A percentile compares a stretch with the other conserved stretches of the same genome.
Conservation (phyloP, 1,140 invertebrate genomes). For the Eriosoma lanigerum region DNA sequence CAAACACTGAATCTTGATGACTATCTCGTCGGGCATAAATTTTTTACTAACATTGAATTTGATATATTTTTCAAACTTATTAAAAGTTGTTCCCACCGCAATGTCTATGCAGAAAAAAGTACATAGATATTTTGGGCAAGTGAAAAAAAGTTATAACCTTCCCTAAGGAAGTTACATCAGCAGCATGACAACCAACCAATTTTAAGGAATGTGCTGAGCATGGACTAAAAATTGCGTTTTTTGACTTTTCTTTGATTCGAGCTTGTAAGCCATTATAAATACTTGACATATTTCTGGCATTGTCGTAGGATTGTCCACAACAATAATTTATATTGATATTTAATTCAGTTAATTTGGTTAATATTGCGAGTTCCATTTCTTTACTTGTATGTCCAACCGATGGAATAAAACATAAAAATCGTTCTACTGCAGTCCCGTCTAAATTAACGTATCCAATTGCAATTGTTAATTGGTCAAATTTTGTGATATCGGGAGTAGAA, state of each 20-base stretch:
- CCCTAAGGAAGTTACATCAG: neutral
- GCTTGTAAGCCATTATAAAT: conserved; percentile 9
- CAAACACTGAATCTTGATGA: neutral
- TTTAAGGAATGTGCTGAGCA: no score
- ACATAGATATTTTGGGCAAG: conserved; percentile 8
- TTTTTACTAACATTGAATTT: conserved; percentile 13
- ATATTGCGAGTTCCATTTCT: conserved; percentile 2
- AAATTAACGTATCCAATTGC: neutral
- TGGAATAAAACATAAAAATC: no score
- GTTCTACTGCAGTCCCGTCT: neutral
- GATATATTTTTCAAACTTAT: neutral
- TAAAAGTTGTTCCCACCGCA: conserved; percentile 6
- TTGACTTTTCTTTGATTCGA: conserved; percentile 5
- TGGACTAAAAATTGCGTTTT: conserved; percentile 2
- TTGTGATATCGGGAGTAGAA: no score
- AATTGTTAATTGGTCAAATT: conserved; percentile 1
- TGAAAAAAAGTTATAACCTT: conserved; percentile 12
- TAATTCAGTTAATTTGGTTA: neutral
- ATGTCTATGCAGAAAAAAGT: neutral
- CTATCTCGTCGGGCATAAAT: neutral
- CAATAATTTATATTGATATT: no score
- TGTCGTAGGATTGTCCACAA: conserved; percentile 56
- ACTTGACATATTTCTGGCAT: conserved; percentile 52
- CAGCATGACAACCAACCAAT: neutral
- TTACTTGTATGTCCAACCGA: conserved; percentile 1